These are phyloP conservation scores for Apeira syringaria DNA, from an alignment of 2,888 invertebrate genomes.

Conservation along the genomic window DNA sequence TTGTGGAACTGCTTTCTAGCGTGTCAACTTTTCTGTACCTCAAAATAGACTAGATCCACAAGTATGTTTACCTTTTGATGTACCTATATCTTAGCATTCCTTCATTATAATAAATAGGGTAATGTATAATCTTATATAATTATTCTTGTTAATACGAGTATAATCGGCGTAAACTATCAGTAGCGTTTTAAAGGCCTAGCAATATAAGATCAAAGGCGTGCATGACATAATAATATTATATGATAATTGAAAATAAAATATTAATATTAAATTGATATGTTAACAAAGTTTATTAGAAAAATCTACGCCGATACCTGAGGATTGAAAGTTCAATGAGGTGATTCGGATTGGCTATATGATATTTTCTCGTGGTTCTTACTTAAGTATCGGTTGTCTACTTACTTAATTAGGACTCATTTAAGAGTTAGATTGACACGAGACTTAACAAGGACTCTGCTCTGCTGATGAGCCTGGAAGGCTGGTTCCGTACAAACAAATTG, in stretches of 20 bases:
- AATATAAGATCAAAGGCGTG: background rate
- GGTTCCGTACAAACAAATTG: too few species aligned
- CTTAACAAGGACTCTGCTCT: slow-evolving; percentile 8
- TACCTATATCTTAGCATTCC: too few species aligned
- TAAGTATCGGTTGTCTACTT: background rate
- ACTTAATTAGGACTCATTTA: background rate
- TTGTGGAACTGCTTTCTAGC: too few species aligned
- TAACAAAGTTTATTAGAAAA: slow-evolving; percentile 9
- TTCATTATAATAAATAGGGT: too few species aligned
- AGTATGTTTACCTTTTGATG: too few species aligned
- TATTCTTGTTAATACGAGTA: background rate
- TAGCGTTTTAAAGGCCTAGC: slow-evolving; percentile 11
- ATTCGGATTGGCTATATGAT: background rate
- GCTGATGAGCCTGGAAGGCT: too few species aligned
- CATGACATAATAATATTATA: too few species aligned
- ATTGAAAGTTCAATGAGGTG: slow-evolving; percentile 7
- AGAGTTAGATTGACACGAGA: slow-evolving; percentile 4
- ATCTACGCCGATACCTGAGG: slow-evolving; percentile 16
- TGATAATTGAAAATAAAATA: background rate
- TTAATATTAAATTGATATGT: slow-evolving; percentile 7
- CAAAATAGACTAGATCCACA: too few species aligned
- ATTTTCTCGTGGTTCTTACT: background rate
- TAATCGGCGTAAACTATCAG: slow-evolving; percentile 3
- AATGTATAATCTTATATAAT: too few species aligned
- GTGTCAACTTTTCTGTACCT: too few species aligned